Percentiles rank a stretch among this genome's conserved stretches.
phyloP scores from a whole-genome alignment of 2,888 invertebrate species.

The Phania funesta region DNA sequence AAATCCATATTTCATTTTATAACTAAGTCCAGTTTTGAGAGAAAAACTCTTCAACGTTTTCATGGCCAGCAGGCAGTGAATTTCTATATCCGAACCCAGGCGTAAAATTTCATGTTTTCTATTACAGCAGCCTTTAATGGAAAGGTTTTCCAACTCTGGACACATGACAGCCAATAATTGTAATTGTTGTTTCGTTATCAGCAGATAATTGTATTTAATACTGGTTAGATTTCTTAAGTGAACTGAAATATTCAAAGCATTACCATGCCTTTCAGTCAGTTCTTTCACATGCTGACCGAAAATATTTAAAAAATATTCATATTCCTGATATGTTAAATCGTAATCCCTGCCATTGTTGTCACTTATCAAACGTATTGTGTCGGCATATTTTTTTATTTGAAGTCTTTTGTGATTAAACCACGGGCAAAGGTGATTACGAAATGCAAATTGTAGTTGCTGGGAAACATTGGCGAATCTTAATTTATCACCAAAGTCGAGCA shows the following conservation, averaged over 20 bases:
- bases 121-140: conserved; percentile 31
- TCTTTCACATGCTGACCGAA: conserved; percentile 10
- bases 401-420: background rate
- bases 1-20: conserved; percentile 3
- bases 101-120: conserved; percentile 3
- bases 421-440: background rate
- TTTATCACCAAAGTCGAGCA: conserved; percentile 29
- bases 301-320: conserved; percentile 37
- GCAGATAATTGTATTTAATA: conserved; percentile 26
- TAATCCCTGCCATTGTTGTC: background rate
- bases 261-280: conserved; percentile 32
- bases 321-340: conserved; percentile 16
- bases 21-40: background rate
- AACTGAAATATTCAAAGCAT: background rate
- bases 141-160: conserved; percentile 13
- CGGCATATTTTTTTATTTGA: conserved; percentile 20
- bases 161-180: conserved; percentile 16
- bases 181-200: conserved; percentile 11
- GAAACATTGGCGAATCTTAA: conserved; percentile 24
- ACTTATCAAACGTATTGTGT: conserved; percentile 4
- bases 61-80: background rate
- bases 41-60: conserved; percentile 25
- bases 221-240: background rate
- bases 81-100: background rate
- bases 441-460: background rate